Percentiles rank a stretch among this genome's conserved stretches.
These are phyloP conservation scores for Cotesia vestalis DNA, from an alignment of 1,140 invertebrate species.

Conservation along the genomic window DNA sequence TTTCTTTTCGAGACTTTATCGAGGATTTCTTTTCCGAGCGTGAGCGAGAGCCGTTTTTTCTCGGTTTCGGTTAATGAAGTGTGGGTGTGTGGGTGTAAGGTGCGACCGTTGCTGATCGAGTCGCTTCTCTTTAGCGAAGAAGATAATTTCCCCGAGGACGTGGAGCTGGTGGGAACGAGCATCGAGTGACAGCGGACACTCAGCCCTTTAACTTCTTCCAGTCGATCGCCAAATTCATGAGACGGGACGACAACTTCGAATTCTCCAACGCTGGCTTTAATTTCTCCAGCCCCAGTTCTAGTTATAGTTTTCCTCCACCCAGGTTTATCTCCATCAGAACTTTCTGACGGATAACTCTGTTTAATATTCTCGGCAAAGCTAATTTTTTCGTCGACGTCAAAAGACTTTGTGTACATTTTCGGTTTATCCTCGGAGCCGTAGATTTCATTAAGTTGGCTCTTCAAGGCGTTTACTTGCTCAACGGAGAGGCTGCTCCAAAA, in stretches of 20 bases:
- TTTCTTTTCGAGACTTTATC: conserved; percentile 69
- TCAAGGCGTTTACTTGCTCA: conserved; percentile 84
- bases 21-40: conserved; percentile 76
- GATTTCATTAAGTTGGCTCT: conserved; percentile 83
- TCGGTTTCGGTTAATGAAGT: conserved; percentile 69
- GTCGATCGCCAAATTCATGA: conserved; percentile 41
- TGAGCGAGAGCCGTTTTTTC: conserved; percentile 76
- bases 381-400: conserved; percentile 15
- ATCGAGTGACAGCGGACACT: conserved; percentile 78
- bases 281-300: not conserved
- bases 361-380: not conserved
- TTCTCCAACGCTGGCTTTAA: conserved; percentile 46
- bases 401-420: conserved; percentile 32
- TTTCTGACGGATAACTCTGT: too few species aligned
- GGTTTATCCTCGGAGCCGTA: conserved; percentile 72
- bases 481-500: conserved; percentile 85
- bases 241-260: conserved; percentile 72
- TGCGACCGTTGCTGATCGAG: conserved; percentile 49
- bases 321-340: too few species aligned
- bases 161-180: conserved; percentile 47
- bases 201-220: conserved; percentile 62
- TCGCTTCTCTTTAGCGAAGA: conserved; percentile 47
- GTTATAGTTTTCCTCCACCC: not conserved
- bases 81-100: conserved; percentile 47
- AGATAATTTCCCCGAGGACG: not conserved